These are phyloP conservation scores for Ctenodactylus gundi DNA, from an alignment of 2,113 vertebrate species.

Conservation along the genomic window DNA sequence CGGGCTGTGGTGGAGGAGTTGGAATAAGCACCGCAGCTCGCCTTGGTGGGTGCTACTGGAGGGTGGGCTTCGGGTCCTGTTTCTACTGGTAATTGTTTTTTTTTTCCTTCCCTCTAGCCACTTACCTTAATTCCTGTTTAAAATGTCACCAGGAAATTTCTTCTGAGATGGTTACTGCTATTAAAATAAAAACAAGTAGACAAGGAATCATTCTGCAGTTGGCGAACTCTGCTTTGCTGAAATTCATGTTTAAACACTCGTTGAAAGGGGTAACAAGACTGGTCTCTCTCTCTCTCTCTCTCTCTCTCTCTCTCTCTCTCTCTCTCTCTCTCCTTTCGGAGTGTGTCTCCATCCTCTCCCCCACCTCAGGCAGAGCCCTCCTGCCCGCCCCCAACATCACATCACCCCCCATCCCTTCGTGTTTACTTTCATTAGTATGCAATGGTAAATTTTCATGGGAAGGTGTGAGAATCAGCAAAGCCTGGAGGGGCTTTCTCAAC, in stretches of 20 bases:
- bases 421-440: conserved; percentile 74
- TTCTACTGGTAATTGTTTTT: background rate
- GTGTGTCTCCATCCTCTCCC: fast-evolving
- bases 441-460: conserved; percentile 58
- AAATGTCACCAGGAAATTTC: background rate
- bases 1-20: background rate
- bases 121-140: background rate
- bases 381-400: fast-evolving
- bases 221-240: conserved; percentile 48
- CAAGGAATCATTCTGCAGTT: background rate
- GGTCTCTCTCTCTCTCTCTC: too few relatives aligned
- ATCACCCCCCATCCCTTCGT: background rate
- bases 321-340: too few relatives aligned
- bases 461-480: conserved; percentile 46
- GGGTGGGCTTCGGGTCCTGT: background rate
- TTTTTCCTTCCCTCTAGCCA: background rate
- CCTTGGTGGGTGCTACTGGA: background rate
- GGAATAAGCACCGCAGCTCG: background rate
- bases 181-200: background rate
- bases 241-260: conserved; percentile 36
- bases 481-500: conserved; percentile 56
- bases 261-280: background rate
- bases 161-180: background rate
- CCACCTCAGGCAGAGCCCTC: fast-evolving
- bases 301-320: background rate